Base-by-base conservation (phyloP, 2,888 invertebrate species). In the Lasioglossum zephyrum region DNA sequence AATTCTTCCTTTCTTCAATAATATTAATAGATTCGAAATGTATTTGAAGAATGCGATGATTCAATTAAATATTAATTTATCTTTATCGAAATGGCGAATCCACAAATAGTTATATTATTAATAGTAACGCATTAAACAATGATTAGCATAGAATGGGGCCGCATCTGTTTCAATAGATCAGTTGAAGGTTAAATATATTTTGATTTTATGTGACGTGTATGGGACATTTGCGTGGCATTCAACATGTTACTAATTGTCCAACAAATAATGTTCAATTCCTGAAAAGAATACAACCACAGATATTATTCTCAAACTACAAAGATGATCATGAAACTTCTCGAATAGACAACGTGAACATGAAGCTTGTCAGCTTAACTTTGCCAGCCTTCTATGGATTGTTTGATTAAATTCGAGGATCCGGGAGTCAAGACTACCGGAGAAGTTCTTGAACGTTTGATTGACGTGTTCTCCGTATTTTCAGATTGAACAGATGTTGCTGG, bases 281-380 rank as follows among this genome's bases (percentile, higher is more conserved):
- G 60, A 26, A 60, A 60, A 13, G 4, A 26, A 26, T 16, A 13
- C 26, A 26, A 60, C 26, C 13, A 13, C 4, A 60, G 26, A 26
- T 26, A 13, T 60, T 26, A 53, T n/a, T 1, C 16, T 26, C 4
- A 5, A 13, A 16, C 26, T 13, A 1, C 26, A 1, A 26, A 5
- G 13, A 60, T 26, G 26, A 11, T 4, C 3, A 1, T 60, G 13
- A 26, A 26, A 4, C 60, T 60, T 26, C 1, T 22, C 9, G 22
- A 69, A 22, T 69, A 18, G 36, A 22, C 31, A 47, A n/a, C 53
- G 53, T n/a, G 60, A 26, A 60, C 60, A 60, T 26, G 60, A 60
- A 74, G 39, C 53, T 53, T 39, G 53, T 53, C n/a, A 39, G 53
- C 69, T 69, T n/a, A 60, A 26, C 60, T 26, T 60, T 69, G 69